Conservation (phyloP, 2,113 vertebrate genomes). For the Sander lucioperca region DNA sequence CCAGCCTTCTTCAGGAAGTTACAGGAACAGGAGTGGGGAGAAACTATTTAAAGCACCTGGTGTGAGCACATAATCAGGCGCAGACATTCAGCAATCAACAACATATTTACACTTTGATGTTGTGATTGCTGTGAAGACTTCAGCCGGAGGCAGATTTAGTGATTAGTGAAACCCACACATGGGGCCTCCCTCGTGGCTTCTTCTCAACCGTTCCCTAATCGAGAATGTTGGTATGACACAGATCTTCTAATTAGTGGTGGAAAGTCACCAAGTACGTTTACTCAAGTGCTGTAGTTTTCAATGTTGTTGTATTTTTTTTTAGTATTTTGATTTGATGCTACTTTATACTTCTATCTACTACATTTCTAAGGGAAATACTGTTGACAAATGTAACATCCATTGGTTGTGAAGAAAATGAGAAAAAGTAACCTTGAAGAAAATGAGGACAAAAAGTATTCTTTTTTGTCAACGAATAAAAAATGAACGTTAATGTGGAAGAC, state of each 20-base stretch:
- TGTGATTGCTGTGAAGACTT: neutral
- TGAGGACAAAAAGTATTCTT: too few species aligned
- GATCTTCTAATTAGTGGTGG: neutral
- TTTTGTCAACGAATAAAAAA: too few species aligned
- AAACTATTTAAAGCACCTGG: too few species aligned
- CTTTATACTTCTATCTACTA: neutral
- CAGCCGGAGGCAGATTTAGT: neutral
- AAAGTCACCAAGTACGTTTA: neutral
- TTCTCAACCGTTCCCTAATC: neutral
- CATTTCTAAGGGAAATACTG: too few species aligned
- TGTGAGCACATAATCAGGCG: too few species aligned
- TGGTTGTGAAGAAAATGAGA: too few species aligned
- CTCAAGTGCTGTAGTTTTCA: neutral
- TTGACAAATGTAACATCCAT: too few species aligned
- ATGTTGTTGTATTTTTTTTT: neutral
- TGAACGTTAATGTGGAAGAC: too few species aligned
- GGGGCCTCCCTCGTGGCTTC: neutral
- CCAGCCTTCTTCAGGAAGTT: too few species aligned
- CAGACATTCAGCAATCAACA: neutral
- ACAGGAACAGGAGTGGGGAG: too few species aligned
- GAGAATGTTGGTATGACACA: too few species aligned
- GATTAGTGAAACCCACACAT: neutral
- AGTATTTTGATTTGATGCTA: neutral
- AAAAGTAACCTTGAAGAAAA: too few species aligned
- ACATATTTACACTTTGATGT: neutral